Evolutionary conservation across 2,888 invertebrate species (phyloP), one percentile per base, ranked within the genome.

Genomic region (Thymelicus lineola): DNA sequence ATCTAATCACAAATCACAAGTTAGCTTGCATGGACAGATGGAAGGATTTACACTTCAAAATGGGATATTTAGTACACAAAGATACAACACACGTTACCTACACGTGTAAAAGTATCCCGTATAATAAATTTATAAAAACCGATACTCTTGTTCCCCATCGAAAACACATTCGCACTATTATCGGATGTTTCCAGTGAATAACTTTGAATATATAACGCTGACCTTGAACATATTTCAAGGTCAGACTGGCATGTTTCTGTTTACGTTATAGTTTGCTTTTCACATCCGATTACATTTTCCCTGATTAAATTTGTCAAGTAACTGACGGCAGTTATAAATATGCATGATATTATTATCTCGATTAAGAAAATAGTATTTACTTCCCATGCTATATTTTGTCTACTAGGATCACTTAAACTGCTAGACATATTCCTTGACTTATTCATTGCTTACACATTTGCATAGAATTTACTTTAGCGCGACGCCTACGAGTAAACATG

Each of bases 141-240:
- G 45, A 35, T 20, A 15, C 59, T 15, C 35, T 36, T n/a, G 12
- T 62, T 12, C 20, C 35, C 62, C 17, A 38, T 63, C 42, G 9
- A 63, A 61, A 53, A 53, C 63, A 20, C 36, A 63, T 38, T 53
- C n/a, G 28, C 15, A 20, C 10, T 59, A 63, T 38, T 53, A 63
- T 62, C 48, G n/a, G 48, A 62, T 38, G 63, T 53, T 53, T 38
- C 38, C n/a, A 12, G 5, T 4, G 63, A 63, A 63, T 63, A 63
- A 63, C 53, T 63, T 53, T 63, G 63, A 63, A 63, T 63, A 63
- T 15, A 63, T 63, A 45, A 28, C 28, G 28, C 42, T 65, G 65
- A 65, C 57, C 57, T 64, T 55, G 64, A 55, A 53, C 55, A 17
- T 64, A 35, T 20, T 20, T 6, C 45, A 65, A 65, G 57, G 65